Base-by-base conservation (phyloP, 2,113 vertebrate genomes). In the Neodon shergylaensis region DNA sequence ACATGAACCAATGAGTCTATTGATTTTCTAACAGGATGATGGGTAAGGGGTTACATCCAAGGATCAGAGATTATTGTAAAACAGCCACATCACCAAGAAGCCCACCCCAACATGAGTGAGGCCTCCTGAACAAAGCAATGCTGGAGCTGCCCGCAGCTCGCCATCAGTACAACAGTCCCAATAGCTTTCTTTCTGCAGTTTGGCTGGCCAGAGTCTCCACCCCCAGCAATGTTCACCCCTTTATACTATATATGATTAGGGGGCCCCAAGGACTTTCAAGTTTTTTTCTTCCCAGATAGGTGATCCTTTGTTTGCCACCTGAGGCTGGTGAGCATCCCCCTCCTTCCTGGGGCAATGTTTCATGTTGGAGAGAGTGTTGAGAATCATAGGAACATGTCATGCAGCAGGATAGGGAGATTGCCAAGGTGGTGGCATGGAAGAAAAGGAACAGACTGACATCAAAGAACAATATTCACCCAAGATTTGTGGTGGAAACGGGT, bases 371-470 rank as follows among this genome's bases (percentile, higher is more conserved):
- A 84, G 82, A 65, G 10, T 3, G 14, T 39, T 65, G 58, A 84
- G 39, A 84, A 31, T 84, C 39, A 31, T 17, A 44, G 82, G 14
- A 84, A 31, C 82, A 44, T 44, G 39, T 10, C n/a, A 39, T 5
- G 28, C 24, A 65, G 19, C 58, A 44, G 58, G 81, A 84, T 2
- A 17, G 36, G 39, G 11, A 3, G 1, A 21, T 10, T 0, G 1
- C 6, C 26, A 1, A 2, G 1, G 31, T 1, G 39, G 66, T 10
- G 21, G 14, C 42, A 31, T 0, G 1, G 7, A 54, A 47, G 42
- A 49, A 58, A 36, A 84, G 42, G 10, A 58, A 7, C n/a, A 31
- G 26, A 28, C 7, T 14, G 24, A 81, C 2, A 54, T 13, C 42
- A 52, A 44, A 10, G 22, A 36, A 49, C 61, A 47, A 61, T 4